Conservation (phyloP, 2,888 invertebrate species). For the Philhelius pedissequus region DNA sequence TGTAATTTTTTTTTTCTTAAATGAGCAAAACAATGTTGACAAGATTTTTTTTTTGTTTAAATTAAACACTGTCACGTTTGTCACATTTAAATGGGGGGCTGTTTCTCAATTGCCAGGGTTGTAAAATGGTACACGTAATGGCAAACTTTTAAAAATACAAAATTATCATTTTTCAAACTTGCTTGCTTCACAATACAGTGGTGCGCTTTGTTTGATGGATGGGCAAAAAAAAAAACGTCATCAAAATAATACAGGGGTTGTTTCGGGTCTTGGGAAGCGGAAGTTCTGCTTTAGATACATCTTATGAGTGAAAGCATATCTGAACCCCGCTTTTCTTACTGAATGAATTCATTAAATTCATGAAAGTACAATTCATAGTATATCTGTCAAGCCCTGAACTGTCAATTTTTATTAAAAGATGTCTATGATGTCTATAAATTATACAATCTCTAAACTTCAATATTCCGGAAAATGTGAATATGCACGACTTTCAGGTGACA, state of each 20-base stretch:
- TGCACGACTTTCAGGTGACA: no score
- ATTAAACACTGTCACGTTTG: conserved; percentile 16
- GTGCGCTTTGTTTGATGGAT: not conserved
- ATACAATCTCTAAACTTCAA: no score
- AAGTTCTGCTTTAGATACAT: no score
- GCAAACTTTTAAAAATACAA: not conserved
- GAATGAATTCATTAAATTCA: no score
- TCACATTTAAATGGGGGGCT: conserved; percentile 13
- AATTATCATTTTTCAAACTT: not conserved
- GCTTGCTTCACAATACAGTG: not conserved
- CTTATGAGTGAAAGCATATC: no score
- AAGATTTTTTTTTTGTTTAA: not conserved
- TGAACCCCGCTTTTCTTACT: no score
- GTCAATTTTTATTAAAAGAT: no score
- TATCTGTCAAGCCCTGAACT: no score
- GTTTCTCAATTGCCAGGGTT: conserved; percentile 52
- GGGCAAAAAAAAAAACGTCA: not conserved
- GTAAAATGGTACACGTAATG: conserved; percentile 33
- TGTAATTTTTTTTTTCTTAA: not conserved
- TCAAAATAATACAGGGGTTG: not conserved
- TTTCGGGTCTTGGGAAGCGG: no score
- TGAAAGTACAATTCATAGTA: no score
- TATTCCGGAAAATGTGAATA: no score
- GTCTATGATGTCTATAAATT: no score
- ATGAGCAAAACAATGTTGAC: not conserved